Base-by-base conservation (phyloP, 2,113 vertebrate species). In the Eleginops maclovinus region DNA sequence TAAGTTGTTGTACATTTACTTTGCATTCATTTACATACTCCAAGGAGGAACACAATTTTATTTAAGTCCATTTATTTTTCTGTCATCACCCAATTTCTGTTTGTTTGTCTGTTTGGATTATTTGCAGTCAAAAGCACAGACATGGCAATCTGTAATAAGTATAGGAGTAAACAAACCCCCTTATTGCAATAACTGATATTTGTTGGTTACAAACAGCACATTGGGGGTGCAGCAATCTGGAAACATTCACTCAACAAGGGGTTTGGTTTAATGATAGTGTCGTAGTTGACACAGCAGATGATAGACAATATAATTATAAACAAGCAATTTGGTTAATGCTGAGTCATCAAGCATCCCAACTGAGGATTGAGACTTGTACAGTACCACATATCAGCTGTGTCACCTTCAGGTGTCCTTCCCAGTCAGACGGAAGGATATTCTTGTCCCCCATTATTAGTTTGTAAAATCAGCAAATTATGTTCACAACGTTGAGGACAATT, bases 21-120 rank as follows among this genome's bases (percentile, higher is more conserved):
- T 73, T 72, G 63, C 69, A 81, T 89, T 83, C 0, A 89, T 87
- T 87, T 84, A 75, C 80, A 88, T 78, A 70, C 61, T 71, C 66
- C 11, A 43, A 56, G 19, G 28, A 74, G 31, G 83, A 80, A 77
- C 56, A 77, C 22, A 16, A 64, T 75, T 67, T 67, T 58, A 31
- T 24, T 62, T 65, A 59, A 87, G 72, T 67, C 46, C 31, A 64
- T 86, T 87, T 62, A 4, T 21, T 73, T 75, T 75, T 61, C 50
- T 79, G 51, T 71, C 69, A 54, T 67, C 51, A 13, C 49, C 24
- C 36, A 51, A 6, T 76, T 56, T 75, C 41, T 51, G n/a, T 63
- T 64, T 43, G 47, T 63, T 68, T 40, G 61, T 70, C 16, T 40
- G 19, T 46, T 65, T 69, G 61, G 58, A 73, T 76, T 46, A 22